Base-by-base conservation (phyloP, 2,888 invertebrate species). In the Oasisia sp. region DNA sequence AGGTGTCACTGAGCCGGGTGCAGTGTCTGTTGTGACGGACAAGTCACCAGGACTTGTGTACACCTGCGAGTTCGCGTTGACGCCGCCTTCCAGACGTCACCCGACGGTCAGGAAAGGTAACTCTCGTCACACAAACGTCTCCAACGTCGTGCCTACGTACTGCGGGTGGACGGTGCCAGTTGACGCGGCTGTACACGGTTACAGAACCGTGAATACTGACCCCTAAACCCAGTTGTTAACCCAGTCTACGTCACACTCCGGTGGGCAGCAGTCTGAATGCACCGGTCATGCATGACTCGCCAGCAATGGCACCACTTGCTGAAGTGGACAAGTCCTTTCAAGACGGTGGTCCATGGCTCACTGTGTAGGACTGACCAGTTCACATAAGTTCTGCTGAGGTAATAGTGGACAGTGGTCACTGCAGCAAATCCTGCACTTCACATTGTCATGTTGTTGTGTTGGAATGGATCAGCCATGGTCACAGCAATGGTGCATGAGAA, bases 161-260 rank as follows among this genome's bases (percentile, higher is more conserved):
- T 7, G 3, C 19, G 27, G 5, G 27, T 74, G 7, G 74, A 27
- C 74, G 74, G 5, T 50, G 50, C 50, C 50, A 9, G 50, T 12
- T 9, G 50, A 50, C 14, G 50, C 50, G 14, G 50, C 12, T 50
- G 50, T 50, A 50, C 50, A 50, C 50, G 9, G 50, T 50, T 50
- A 50, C 50, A 0, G 50, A 14, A 50, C 50, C 50, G 9, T 50
- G 14, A 50, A 50, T 50, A 50, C 50, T n/a, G n/a, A 74, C 74
- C 74, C 19, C 74, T 74, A 74, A 74, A 74, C 74, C 74, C 74
- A 74, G 74, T 74, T 74, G 74, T 74, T 74, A 74, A 74, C 27
- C 74, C 5, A 5, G 7, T 74, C 58, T 19, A 74, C 27, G 3
- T 74, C 19, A 74, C 74, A 74, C 27, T 5, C 50, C 1, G 50